A percentile compares a stretch with the other conserved stretches of the same genome.
Evolutionary conservation across 1,140 invertebrate species (phyloP).

Genomic region (Episyrphus balteatus): DNA sequence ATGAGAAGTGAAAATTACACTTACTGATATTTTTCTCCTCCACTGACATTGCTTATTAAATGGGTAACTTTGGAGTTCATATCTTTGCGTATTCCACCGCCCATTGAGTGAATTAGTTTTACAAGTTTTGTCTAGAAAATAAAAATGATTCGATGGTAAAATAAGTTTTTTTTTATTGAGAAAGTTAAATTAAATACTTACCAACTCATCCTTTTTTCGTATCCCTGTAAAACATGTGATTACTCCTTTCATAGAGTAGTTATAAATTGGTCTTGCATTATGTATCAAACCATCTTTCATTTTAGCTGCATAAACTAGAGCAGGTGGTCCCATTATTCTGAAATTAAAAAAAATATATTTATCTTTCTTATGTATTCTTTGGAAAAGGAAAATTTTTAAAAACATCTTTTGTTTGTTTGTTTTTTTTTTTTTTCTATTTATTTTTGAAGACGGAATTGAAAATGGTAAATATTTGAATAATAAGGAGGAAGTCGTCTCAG

Average conservation of each 20-base stretch:
- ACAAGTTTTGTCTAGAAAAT: slow-evolving; percentile 63
- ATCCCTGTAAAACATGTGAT: slow-evolving; percentile 86
- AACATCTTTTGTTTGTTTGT: too few species aligned
- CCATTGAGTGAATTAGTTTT: slow-evolving; percentile 85
- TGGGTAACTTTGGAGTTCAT: slow-evolving; percentile 81
- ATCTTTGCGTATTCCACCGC: slow-evolving; percentile 83
- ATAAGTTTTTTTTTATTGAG: slow-evolving; percentile 4
- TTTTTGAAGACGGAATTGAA: too few species aligned
- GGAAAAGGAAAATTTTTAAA: too few species aligned
- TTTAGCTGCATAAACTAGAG: slow-evolving; percentile 60
- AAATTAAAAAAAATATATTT: slow-evolving; percentile 8
- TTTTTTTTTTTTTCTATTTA: too few species aligned
- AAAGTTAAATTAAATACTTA: slow-evolving; percentile 36
- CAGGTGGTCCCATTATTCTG: slow-evolving; percentile 64
- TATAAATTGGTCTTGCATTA: slow-evolving; percentile 71
- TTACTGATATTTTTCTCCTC: slow-evolving; percentile 73
- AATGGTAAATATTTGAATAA: too few species aligned
- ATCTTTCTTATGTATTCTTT: too few species aligned
- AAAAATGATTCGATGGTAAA: slow-evolving; percentile 6
- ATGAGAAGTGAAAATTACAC: slow-evolving; percentile 4
- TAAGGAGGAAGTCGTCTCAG: too few species aligned
- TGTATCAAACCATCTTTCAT: slow-evolving; percentile 55
- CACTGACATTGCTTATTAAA: slow-evolving; percentile 75
- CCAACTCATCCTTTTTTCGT: slow-evolving; percentile 74
- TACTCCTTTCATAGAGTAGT: slow-evolving; percentile 71